Conservation (phyloP, 2,888 invertebrate species). For the Palloptera scutellata region DNA sequence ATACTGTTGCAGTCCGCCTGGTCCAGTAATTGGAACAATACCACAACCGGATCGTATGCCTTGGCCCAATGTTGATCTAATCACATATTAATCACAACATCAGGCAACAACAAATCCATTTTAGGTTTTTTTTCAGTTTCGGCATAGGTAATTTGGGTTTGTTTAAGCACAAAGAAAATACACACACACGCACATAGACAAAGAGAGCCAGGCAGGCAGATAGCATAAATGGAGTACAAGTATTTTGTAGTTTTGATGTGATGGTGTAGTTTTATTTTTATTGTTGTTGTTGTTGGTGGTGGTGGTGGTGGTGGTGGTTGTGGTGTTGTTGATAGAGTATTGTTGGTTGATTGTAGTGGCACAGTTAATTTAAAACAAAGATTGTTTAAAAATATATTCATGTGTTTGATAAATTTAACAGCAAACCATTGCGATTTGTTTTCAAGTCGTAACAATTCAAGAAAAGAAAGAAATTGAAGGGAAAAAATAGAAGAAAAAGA, state of each 20-base stretch:
- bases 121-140: conserved; percentile 28
- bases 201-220: conserved; percentile 31
- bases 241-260: conserved; percentile 30
- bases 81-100: conserved; percentile 31
- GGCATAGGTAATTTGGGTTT: conserved; percentile 26
- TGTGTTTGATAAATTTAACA: not conserved
- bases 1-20: conserved; percentile 64
- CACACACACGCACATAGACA: conserved; percentile 35
- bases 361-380: not conserved
- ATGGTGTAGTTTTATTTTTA: conserved; percentile 37
- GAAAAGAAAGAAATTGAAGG: conserved; percentile 41
- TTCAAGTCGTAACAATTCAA: conserved; percentile 28
- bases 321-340: not conserved
- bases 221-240: conserved; percentile 21
- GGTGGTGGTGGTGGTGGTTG: not conserved
- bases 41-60: conserved; percentile 65
- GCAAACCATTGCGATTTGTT: not conserved
- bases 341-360: not conserved
- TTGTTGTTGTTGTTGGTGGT: not conserved
- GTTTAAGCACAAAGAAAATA: conserved; percentile 36
- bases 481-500: conserved; percentile 42
- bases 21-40: conserved; percentile 64
- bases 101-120: conserved; percentile 33
- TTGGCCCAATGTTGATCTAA: conserved; percentile 65
- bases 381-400: conserved; percentile 11